phyloP scores from a whole-genome alignment of 2,797 vertebrate genomes.

The Sternotherus odoratus region DNA sequence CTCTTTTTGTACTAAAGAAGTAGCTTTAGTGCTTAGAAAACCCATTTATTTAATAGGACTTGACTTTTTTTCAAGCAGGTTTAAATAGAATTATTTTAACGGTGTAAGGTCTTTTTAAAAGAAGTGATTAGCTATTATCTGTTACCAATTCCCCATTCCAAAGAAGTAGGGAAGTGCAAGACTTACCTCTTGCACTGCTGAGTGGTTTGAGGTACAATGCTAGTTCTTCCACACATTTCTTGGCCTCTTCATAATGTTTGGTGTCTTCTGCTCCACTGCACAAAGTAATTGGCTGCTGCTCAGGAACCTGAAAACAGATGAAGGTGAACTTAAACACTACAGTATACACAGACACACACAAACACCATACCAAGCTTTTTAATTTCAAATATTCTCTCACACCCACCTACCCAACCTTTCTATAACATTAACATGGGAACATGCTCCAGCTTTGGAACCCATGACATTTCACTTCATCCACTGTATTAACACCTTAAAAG shows the following conservation, averaged over 20 bases:
- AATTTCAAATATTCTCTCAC: not conserved
- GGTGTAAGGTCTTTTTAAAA: not conserved
- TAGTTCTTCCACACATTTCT: conserved; percentile 97
- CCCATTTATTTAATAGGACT: not conserved
- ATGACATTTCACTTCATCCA: not conserved
- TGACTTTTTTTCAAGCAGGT: not conserved
- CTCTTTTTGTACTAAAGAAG: not conserved
- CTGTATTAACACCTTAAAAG: not conserved
- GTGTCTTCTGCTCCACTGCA: conserved; percentile 95
- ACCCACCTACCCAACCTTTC: not conserved
- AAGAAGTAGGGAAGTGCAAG: not conserved
- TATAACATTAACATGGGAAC: not conserved
- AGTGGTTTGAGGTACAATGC: conserved; percentile 99
- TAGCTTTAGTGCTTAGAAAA: not conserved
- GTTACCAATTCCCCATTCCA: not conserved
- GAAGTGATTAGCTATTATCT: not conserved
- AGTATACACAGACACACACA: not conserved
- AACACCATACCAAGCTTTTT: not conserved
- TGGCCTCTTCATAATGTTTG: conserved; percentile 97
- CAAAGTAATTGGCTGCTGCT: conserved; percentile 93
- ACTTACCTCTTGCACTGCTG: conserved; percentile 94
- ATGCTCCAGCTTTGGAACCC: not conserved
- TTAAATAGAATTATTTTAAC: not conserved
- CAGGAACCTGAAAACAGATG: conserved; percentile 88
- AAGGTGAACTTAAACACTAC: not conserved